Conservation (phyloP, 1,140 invertebrate species). For the Thereuonema tuberculata region DNA sequence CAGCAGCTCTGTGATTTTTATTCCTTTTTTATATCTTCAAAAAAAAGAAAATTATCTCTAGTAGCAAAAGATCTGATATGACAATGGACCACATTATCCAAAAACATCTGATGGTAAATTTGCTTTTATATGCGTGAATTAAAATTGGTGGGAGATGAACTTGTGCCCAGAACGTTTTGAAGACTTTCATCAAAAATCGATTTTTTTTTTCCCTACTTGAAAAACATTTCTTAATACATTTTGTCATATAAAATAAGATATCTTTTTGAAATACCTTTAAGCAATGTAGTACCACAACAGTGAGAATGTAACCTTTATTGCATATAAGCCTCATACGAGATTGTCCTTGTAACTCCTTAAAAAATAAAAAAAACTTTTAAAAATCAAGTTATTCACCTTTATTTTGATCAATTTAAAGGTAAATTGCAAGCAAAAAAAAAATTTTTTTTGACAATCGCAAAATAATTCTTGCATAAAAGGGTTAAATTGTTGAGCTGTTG, state of each 20-base stretch:
- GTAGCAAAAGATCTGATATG: too few species aligned
- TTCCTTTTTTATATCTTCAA: too few species aligned
- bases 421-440: too few species aligned
- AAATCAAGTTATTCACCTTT: neutral
- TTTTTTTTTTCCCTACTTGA: neutral
- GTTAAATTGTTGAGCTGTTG: too few species aligned
- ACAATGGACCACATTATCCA: neutral
- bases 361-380: neutral
- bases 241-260: neutral
- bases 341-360: neutral
- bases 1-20: too few species aligned
- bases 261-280: neutral
- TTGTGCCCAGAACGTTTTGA: neutral
- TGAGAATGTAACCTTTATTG: too few species aligned
- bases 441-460: neutral
- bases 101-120: neutral
- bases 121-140: neutral
- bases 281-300: too few species aligned
- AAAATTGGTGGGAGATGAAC: neutral
- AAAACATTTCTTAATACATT: neutral
- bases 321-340: neutral
- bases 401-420: neutral
- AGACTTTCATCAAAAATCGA: neutral
- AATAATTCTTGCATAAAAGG: neutral
- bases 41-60: neutral